Evolutionary conservation across 2,797 vertebrate genomes (phyloP), one percentile per base, ranked within the genome.

Genomic region (Euthynnus affinis): DNA sequence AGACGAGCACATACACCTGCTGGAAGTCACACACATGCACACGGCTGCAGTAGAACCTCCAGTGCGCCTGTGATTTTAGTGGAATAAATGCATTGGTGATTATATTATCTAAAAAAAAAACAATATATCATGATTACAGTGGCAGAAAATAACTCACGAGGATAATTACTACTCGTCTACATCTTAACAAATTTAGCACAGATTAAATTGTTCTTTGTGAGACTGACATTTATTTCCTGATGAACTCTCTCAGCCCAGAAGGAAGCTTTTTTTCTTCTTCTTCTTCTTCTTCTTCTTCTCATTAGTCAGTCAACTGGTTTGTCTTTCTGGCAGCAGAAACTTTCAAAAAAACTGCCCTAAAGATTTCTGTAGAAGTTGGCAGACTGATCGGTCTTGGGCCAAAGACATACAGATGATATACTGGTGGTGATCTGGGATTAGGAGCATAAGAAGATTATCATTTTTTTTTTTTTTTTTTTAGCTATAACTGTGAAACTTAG

Each of bases 341-440:
- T 29, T 34, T 52, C 1, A 61, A 69, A 70, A 14, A 51, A 44
- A 55, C 20, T 9, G 29, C 23, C 22, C 22, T 42, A 20, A 7
- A 32, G 4, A 23, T 59, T 69, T 52, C 44, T 14, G 34, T 9
- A 12, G 23, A 46, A 37, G 63, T n/a, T 27, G 22, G 55, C 3
- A n/a, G 42, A 61, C 44, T 29, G 23, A 23, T 27, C n/a, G 75
- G 62, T 75, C 56, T 63, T 6, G 9, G 32, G 42, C 32, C 66
- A 52, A 27, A 59, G n/a, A 78, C 58, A 55, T 60, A 57, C 34
- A 72, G 62, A 80, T 69, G 44, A 69, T 25, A 56, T 9, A 40
- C 25, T 17, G 23, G 18, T 32, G n/a, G 10, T 57, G 55, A 83
- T 84, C 71, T 51, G 63, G 73, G 80, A 74, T 78, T 71, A 76